Percentiles rank a stretch among this genome's conserved stretches.
These are phyloP conservation scores for Macaca nemestrina DNA, from an alignment of 2,113 vertebrate genomes.

Conservation along the genomic window DNA sequence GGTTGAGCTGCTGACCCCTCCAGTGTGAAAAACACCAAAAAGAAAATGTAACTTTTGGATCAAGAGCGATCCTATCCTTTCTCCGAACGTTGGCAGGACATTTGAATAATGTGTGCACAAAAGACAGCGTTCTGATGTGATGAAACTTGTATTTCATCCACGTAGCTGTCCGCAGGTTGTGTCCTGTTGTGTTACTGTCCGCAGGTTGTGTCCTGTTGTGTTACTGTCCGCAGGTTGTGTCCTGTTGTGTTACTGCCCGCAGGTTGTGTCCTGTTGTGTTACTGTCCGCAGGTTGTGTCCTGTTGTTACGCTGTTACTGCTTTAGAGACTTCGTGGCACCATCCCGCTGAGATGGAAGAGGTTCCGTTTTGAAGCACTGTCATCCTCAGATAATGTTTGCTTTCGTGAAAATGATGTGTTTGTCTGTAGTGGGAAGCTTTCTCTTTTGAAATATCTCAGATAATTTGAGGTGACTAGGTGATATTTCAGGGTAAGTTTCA, in stretches of 20 bases:
- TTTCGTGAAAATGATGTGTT: neutral
- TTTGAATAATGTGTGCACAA: neutral
- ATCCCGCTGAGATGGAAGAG: neutral
- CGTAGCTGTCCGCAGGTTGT: neutral
- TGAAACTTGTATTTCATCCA: neutral
- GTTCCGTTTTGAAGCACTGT: neutral
- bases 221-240: too few species aligned
- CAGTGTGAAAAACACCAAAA: neutral
- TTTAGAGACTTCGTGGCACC: neutral
- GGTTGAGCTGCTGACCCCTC: neutral
- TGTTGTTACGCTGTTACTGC: neutral
- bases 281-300: neutral
- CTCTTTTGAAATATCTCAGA: constrained; percentile 21
- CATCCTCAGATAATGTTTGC: neutral
- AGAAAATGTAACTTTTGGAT: neutral
- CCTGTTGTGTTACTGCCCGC: too few species aligned
- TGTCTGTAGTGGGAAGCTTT: neutral
- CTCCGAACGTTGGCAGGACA: neutral
- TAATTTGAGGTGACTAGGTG: constrained; percentile 11
- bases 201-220: too few species aligned
- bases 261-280: too few species aligned
- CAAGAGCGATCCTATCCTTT: neutral
- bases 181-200: too few species aligned
- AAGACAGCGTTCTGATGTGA: neutral
- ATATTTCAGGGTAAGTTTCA: neutral